Percentiles rank a stretch among this genome's conserved stretches.
These are phyloP conservation scores for Brevimyrus niger DNA, from an alignment of 2,113 vertebrate species.

Conservation along the genomic window DNA sequence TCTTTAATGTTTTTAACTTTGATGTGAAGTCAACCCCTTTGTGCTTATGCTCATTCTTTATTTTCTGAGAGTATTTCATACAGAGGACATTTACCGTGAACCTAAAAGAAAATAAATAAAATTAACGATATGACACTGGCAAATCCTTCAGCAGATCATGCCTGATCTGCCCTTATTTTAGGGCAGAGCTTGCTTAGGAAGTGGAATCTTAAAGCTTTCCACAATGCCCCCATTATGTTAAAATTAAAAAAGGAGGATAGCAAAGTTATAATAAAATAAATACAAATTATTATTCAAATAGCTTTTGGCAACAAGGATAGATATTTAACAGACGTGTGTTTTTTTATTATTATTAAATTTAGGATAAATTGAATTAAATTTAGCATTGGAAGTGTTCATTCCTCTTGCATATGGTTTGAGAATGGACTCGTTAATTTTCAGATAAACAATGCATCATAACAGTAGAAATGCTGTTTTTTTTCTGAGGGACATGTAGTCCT, in stretches of 20 bases:
- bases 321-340: constrained; percentile 23
- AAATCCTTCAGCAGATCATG: not conserved
- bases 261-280: not conserved
- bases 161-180: not conserved
- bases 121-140: not conserved
- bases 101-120: not conserved
- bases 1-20: not conserved
- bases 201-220: not conserved
- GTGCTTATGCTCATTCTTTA: not conserved
- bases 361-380: constrained; percentile 19
- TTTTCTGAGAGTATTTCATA: not conserved
- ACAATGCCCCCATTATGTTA: not conserved
- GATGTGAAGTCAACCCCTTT: not conserved
- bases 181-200: not conserved
- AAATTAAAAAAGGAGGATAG: not conserved
- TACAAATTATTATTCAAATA: not conserved
- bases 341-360: constrained; percentile 3
- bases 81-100: not conserved
- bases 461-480: not conserved
- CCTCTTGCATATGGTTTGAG: not conserved
- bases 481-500: not conserved
- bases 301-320: constrained; percentile 25
- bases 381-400: constrained; percentile 10
- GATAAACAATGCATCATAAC: not conserved
- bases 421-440: not conserved